Base-by-base conservation (phyloP, 2,797 vertebrate genomes). In the Cheirogaleus major region DNA sequence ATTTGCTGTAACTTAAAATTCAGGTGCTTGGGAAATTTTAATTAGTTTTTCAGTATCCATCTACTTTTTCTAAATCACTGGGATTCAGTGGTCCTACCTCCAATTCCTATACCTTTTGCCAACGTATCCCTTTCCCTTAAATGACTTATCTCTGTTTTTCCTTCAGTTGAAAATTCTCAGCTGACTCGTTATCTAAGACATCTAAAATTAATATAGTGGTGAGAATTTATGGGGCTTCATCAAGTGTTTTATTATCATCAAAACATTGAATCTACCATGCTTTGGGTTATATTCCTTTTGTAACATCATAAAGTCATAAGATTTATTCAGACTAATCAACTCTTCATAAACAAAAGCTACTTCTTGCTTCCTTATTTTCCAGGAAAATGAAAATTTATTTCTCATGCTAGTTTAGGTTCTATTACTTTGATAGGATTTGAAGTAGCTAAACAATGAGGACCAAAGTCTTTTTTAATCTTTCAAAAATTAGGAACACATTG, bases 341-440 rank as follows among this genome's bases (percentile, higher is more conserved):
- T 91, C 43, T 96, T 94, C 80, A 85, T 92, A 96, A 95, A 97
- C 20, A 95, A 97, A 96, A 93, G 73, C 70, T 92, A 76, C 23
- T 79, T 48, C 48, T 86, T 93, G 38, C 43, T 94, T 95, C 10
- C 6, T 95, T 89, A 82, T 96, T 97, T 96, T 97, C 72, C 20
- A 93, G 72, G 32, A 89, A 8, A 52, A 38, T 48, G 91, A 95
- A 97, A 84, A 72, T 78, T 65, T 75, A 38, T 70, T 91, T 92
- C 88, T 55, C 57, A 30, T 63, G 72, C 30, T 96, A 92, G 95
- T 92, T 95, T 92, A 88, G 12, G 22, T 88, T 92, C 52, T 95
- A 80, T 96, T 96, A 95, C 97, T 97, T 97, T 95, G 82, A 84
- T 93, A 91, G 59, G 20, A 50, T 93, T 97, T 93, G 92, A 91